Evolutionary conservation across 2,888 invertebrate species (phyloP), one percentile per base, ranked within the genome.

Genomic region (Sminthurides aquaticus): DNA sequence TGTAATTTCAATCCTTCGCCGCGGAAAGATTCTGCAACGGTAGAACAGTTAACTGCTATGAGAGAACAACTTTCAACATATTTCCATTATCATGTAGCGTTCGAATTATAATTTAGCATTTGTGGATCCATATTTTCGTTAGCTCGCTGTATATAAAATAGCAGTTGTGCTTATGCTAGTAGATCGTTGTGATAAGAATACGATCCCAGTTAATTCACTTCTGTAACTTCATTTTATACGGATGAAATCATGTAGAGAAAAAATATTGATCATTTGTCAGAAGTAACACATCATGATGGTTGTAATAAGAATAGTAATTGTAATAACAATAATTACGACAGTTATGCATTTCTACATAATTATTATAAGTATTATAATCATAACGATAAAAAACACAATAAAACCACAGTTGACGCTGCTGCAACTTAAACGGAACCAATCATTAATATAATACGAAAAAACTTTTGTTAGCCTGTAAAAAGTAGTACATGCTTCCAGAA

Each of bases 371-470:
- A 55, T 58, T 58, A 34, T 60, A 25, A 52, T 60, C 24, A 52
- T 56, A 62, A 63, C 48, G 56, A 62, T 57, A 57, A 63, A 34
- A 60, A 27, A 58, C 43, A 59, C 60, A 52, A 60, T 49, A 60
- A 34, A 34, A 34, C 43, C 43, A 34, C 43, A 34, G 43, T 34
- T 34, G 5, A 34, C 43, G 43, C 43, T 34, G 43, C 43, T 34
- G 43, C 60, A 60, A 52, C 58, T 58, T 34, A 34, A 29, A 62
- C 43, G 34, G 62, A 63, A 63, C 63, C 63, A 63, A 63, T 63
- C 57, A 34, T 11, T 34, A 34, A 34, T 34, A 34, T 15, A 34
- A 34, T 34, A 34, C 43, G 43, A 34, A 34, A 34, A 34, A 62
- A 49, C 20, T 49, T 63, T 63, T 49, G 57, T 57, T 63, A 34